Evolutionary conservation across 1,140 invertebrate genomes (phyloP).

Genomic region (Antheraea mylitta): DNA sequence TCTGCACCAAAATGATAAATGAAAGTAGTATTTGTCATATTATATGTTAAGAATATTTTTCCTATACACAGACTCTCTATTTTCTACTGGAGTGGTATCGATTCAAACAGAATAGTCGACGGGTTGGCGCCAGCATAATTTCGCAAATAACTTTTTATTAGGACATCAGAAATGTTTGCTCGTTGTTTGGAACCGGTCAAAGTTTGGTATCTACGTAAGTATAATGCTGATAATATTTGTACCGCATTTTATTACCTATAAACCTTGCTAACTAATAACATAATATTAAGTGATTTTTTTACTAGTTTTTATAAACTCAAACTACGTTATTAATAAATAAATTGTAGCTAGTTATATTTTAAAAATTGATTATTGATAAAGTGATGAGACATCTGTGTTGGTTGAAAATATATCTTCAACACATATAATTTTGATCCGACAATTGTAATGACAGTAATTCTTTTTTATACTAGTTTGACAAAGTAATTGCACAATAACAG

Average conservation of each 20-base stretch:
- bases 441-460: too few relatives aligned
- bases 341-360: too few relatives aligned
- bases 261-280: background rate
- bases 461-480: too few relatives aligned
- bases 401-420: too few relatives aligned
- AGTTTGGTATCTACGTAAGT: conserved; percentile 2
- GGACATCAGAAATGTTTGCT: conserved; percentile 25
- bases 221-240: background rate
- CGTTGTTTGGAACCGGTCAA: conserved; percentile 1
- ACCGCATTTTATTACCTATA: background rate
- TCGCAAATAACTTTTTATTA: conserved; percentile 48
- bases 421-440: too few relatives aligned
- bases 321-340: too few relatives aligned
- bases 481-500: too few relatives aligned
- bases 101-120: conserved; percentile 30
- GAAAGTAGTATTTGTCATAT: background rate
- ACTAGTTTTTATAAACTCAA: too few relatives aligned
- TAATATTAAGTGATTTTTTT: too few relatives aligned
- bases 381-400: too few relatives aligned
- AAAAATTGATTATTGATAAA: too few relatives aligned
- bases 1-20: too few relatives aligned
- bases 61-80: conserved; percentile 34
- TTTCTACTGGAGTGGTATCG: conserved; percentile 27
- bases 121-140: conserved; percentile 33
- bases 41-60: background rate